Percentiles rank a stretch among this genome's conserved stretches.
Evolutionary conservation across 2,113 vertebrate genomes (phyloP).

Genomic region (Pelecanus crispus): DNA sequence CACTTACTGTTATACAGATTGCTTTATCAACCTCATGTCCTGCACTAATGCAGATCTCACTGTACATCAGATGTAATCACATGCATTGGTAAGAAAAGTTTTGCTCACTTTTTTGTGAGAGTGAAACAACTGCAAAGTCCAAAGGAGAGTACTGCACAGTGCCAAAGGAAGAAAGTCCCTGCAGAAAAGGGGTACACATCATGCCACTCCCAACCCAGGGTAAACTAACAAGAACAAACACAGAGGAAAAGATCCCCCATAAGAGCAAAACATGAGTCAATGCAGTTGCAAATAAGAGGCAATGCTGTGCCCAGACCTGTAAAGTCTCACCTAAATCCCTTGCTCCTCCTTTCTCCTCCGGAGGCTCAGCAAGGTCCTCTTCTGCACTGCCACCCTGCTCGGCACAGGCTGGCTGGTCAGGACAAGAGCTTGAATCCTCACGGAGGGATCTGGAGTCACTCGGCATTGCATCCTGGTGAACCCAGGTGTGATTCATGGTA

Average conservation of each 20-base stretch:
- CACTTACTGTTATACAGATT: background rate
- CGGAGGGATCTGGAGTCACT: background rate
- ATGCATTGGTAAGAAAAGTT: background rate
- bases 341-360: background rate
- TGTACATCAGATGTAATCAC: background rate
- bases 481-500: background rate
- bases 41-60: background rate
- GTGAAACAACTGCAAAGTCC: background rate
- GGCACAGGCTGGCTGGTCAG: background rate
- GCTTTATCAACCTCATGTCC: background rate
- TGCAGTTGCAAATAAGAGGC: fast-evolving
- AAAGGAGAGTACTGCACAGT: background rate
- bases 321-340: conserved; percentile 42
- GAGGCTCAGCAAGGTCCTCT: background rate
- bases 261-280: background rate
- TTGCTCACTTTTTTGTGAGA: background rate
- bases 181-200: background rate
- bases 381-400: background rate
- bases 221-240: background rate
- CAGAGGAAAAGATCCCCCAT: background rate
- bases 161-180: background rate
- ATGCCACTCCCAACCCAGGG: background rate
- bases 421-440: background rate
- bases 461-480: fast-evolving
- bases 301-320: background rate